Percentiles rank a stretch among this genome's conserved stretches.
phyloP scores from a whole-genome alignment of 2,797 vertebrate genomes.

The Anguilla marmorata region DNA sequence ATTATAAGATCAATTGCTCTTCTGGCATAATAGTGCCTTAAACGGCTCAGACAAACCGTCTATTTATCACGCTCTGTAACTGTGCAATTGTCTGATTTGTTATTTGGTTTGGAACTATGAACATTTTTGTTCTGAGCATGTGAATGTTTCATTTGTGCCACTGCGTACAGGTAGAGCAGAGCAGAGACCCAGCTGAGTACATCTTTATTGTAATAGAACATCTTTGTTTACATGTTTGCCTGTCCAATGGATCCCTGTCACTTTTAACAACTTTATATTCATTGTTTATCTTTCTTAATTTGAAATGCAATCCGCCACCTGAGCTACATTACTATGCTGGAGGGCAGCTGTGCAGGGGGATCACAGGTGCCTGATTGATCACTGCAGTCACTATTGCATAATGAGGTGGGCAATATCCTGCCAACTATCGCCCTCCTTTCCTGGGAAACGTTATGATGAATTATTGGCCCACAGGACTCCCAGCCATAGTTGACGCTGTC shows the following conservation, averaged over 20 bases:
- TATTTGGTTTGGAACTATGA: not conserved
- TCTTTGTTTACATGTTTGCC: not conserved
- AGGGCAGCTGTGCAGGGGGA: not conserved
- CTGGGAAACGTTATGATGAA: not conserved
- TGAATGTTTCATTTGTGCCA: not conserved
- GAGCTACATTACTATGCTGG: not conserved
- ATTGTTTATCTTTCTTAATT: not conserved
- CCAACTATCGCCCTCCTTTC: not conserved
- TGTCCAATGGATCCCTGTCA: not conserved
- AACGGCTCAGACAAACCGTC: constrained; percentile 34
- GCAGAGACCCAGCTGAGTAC: not conserved
- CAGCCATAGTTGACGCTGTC: not conserved
- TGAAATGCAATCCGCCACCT: not conserved
- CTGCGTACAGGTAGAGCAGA: not conserved
- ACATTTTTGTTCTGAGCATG: not conserved
- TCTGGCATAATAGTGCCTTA: constrained; percentile 32
- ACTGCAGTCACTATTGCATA: not conserved
- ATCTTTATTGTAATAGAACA: not conserved
- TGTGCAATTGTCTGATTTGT: not conserved
- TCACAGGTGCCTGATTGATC: constrained; percentile 4
- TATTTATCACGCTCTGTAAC: constrained; percentile 20
- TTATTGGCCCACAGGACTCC: not conserved
- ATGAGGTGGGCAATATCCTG: not conserved
- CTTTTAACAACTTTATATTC: not conserved
- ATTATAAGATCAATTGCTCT: constrained; percentile 45